These are phyloP conservation scores for Phyllostomus discolor DNA, from an alignment of 2,113 vertebrate genomes.

Conservation along the genomic window DNA sequence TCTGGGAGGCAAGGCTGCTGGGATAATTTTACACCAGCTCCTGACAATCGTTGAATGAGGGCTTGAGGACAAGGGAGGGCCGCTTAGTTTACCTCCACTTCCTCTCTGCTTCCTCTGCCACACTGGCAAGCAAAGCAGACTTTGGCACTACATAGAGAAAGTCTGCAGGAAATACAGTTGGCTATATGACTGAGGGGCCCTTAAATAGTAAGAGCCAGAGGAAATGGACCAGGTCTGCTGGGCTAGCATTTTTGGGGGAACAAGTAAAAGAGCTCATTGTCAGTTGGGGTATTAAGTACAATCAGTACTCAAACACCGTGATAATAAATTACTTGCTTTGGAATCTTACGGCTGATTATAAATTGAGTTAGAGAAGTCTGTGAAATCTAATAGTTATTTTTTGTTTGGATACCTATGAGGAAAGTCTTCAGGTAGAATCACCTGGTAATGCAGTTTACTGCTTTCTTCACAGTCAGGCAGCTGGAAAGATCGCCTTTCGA, in stretches of 20 bases:
- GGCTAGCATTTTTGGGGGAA: slow-evolving; percentile 61
- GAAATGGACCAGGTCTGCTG: slow-evolving; percentile 71
- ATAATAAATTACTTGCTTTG: slow-evolving; percentile 44
- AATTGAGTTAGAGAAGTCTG: slow-evolving; percentile 73
- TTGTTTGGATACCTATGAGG: slow-evolving; percentile 68
- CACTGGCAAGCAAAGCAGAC: background rate
- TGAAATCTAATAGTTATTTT: slow-evolving; percentile 68
- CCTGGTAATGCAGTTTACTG: fast-evolving
- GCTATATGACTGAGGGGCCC: background rate
- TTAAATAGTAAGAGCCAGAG: slow-evolving; percentile 52
- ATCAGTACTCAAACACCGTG: slow-evolving; percentile 47
- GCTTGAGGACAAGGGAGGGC: background rate
- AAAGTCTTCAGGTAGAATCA: slow-evolving; percentile 62
- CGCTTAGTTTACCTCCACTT: background rate
- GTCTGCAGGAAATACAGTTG: background rate
- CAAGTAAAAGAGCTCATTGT: slow-evolving; percentile 79
- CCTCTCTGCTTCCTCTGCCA: background rate
- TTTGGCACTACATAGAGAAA: background rate
- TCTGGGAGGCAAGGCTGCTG: background rate
- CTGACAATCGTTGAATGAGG: background rate
- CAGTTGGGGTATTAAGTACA: slow-evolving; percentile 56
- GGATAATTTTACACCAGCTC: background rate
- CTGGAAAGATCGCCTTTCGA: background rate
- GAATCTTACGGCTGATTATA: slow-evolving; percentile 62
- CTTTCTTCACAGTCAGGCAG: background rate